Conservation (phyloP, 2,888 invertebrate species). For the Pseudanteris insignis region DNA sequence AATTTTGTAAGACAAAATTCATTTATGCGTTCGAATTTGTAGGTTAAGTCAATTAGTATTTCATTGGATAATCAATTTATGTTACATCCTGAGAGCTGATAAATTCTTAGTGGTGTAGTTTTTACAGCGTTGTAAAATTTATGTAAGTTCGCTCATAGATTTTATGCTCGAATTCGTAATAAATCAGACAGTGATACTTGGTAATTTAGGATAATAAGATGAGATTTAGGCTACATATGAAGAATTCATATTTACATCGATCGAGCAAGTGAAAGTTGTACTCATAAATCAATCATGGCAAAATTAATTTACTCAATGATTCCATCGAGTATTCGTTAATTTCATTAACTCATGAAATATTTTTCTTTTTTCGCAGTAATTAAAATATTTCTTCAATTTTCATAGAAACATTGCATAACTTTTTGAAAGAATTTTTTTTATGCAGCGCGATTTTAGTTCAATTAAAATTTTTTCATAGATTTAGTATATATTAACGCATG, state of each 20-base stretch:
- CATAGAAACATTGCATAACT: too few relatives aligned
- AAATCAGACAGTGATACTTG: constrained; percentile 33
- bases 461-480: too few relatives aligned
- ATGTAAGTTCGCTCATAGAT: constrained; percentile 25
- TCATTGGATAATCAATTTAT: constrained; percentile 7
- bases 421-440: too few relatives aligned
- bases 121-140: constrained; percentile 20
- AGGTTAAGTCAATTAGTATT: too few relatives aligned
- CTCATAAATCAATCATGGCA: constrained; percentile 26
- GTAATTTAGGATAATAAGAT: constrained; percentile 29
- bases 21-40: too few relatives aligned
- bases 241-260: constrained; percentile 9
- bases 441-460: too few relatives aligned
- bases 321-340: background rate
- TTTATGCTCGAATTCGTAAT: constrained; percentile 17
- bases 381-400: too few relatives aligned
- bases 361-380: too few relatives aligned
- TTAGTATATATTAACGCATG: too few relatives aligned
- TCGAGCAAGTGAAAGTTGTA: constrained; percentile 34
- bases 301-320: constrained; percentile 26
- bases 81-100: background rate
- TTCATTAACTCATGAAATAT: too few relatives aligned
- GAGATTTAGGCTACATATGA: constrained; percentile 24
- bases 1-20: too few relatives aligned
- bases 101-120: constrained; percentile 17